Conservation (phyloP, 1,140 invertebrate genomes). For the Agraylea sexmaculata region DNA sequence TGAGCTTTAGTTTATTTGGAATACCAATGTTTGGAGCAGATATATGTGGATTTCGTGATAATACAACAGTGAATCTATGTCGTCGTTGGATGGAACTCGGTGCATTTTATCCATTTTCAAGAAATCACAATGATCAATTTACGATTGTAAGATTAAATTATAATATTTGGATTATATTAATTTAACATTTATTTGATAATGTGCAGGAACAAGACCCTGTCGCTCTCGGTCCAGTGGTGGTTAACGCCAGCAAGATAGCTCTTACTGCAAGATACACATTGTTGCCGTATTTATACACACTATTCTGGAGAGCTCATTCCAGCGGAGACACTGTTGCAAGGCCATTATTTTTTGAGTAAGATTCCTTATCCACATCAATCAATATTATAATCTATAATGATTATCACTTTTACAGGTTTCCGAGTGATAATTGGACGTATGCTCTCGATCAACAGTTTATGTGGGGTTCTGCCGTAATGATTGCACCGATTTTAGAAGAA, state of each 20-base stretch:
- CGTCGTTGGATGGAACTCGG: conserved; percentile 74
- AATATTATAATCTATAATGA: conserved; percentile 5
- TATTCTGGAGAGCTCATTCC: conserved; percentile 62
- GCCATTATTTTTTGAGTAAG: conserved; percentile 72
- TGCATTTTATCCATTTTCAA: conserved; percentile 76
- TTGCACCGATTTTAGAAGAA: conserved; percentile 58
- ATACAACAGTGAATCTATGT: conserved; percentile 63
- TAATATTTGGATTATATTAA: conserved; percentile 8
- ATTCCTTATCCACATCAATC: conserved; percentile 15
- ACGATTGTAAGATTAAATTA: conserved; percentile 44
- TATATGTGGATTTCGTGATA: conserved; percentile 78
- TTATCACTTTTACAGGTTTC: conserved; percentile 41
- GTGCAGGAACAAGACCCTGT: conserved; percentile 68
- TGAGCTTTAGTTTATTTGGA: conserved; percentile 75
- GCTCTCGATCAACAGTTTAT: conserved; percentile 70
- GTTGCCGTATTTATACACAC: conserved; percentile 72
- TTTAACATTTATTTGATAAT: conserved; percentile 5
- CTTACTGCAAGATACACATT: conserved; percentile 58
- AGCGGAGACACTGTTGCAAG: conserved; percentile 60
- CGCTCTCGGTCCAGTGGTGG: conserved; percentile 52
- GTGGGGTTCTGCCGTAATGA: conserved; percentile 62
- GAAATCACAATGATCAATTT: conserved; percentile 74
- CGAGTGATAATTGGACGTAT: conserved; percentile 52
- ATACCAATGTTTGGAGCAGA: conserved; percentile 79
- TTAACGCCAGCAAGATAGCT: conserved; percentile 49